Conservation (phyloP, 2,797 vertebrate species). For the Phylloscopus collybita region DNA sequence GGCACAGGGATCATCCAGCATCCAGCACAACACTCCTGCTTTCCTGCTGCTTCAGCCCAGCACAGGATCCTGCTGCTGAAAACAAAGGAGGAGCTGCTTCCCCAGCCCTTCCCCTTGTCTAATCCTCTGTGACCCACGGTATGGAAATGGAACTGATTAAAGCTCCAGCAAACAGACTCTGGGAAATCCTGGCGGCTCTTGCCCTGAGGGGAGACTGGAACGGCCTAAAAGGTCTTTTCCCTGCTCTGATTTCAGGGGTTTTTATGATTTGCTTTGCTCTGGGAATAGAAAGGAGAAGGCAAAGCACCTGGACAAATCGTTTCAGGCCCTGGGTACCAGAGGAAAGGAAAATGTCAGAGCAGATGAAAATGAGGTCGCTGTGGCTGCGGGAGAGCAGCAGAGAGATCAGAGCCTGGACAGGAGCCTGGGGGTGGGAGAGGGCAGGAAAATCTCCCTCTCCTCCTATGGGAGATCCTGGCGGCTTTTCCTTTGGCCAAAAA, state of each 20-base stretch:
- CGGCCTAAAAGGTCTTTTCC: slow-evolving; percentile 24
- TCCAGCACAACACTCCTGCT: background rate
- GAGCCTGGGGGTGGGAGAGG: background rate
- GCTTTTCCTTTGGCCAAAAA: background rate
- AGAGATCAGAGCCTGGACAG: slow-evolving; percentile 35
- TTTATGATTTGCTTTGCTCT: slow-evolving; percentile 20
- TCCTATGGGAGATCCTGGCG: background rate
- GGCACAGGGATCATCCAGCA: background rate
- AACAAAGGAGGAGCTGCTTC: slow-evolving; percentile 31
- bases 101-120: slow-evolving; percentile 5
- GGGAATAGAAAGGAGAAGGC: slow-evolving; percentile 33
- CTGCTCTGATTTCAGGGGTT: slow-evolving; percentile 1
- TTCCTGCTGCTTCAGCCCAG: background rate
- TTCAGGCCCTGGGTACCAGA: slow-evolving; percentile 37
- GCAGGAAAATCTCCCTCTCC: background rate
- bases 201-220: background rate
- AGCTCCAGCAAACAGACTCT: background rate
- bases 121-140: slow-evolving; percentile 22
- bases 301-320: slow-evolving; percentile 63
- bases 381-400: background rate
- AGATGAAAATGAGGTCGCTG: slow-evolving; percentile 36
- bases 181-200: slow-evolving; percentile 14
- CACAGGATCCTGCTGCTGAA: slow-evolving; percentile 22
- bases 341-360: slow-evolving; percentile 48
- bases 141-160: slow-evolving; percentile 43